Percentiles rank a stretch among this genome's conserved stretches.
Conservation (phyloP, 2,888 invertebrate species). For the Hypsopygia costalis region DNA sequence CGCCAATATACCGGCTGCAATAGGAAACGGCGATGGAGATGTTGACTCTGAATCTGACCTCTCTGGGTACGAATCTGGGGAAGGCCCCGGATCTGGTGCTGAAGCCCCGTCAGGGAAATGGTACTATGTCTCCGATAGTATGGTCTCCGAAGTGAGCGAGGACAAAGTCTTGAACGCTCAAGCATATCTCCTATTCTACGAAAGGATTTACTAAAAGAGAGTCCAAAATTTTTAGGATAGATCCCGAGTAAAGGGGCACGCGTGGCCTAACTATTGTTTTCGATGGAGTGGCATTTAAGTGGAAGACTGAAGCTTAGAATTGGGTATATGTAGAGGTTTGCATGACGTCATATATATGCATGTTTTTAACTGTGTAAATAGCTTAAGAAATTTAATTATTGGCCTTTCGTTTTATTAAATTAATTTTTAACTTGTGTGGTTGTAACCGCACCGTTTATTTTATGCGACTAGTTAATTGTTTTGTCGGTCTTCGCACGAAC, state of each 20-base stretch:
- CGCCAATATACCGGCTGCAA: conserved; percentile 73
- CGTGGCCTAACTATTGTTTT: conserved; percentile 31
- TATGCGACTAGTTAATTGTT: not conserved
- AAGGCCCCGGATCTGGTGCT: conserved; percentile 49
- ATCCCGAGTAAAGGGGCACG: not conserved
- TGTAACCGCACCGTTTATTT: not conserved
- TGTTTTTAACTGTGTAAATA: conserved; percentile 46
- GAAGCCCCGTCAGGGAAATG: conserved; percentile 87
- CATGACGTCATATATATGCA: conserved; percentile 26
- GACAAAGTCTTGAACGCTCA: conserved; percentile 90
- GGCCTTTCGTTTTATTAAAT: conserved; percentile 8
- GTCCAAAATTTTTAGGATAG: not conserved
- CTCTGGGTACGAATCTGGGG: conserved; percentile 78
- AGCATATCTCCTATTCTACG: conserved; percentile 98
- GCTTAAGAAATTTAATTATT: conserved; percentile 30
- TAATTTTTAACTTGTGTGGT: conserved; percentile 1
- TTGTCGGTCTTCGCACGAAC: not conserved
- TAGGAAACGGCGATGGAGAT: conserved; percentile 55
- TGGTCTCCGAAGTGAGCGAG: conserved; percentile 90
- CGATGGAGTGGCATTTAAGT: conserved; percentile 56
- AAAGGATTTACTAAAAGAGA: conserved; percentile 88
- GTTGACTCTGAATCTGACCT: conserved; percentile 79
- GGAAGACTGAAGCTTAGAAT: conserved; percentile 57
- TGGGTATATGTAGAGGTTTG: conserved; percentile 29
- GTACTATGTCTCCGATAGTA: conserved; percentile 96